Conservation (phyloP, 2,113 vertebrate genomes). For the Pampusana beccarii region DNA sequence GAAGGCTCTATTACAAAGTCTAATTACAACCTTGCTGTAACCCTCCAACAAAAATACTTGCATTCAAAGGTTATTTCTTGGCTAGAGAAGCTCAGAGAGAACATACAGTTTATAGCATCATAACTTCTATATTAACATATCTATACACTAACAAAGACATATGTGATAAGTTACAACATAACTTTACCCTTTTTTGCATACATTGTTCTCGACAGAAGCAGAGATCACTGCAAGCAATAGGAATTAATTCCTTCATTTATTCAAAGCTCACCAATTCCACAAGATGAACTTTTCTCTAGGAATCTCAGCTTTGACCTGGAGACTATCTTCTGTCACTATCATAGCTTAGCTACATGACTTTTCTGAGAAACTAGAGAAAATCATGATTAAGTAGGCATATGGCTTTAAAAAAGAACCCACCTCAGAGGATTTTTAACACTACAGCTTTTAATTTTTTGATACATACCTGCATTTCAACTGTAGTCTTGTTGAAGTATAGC, state of each 20-base stretch:
- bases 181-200: not conserved
- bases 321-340: not conserved
- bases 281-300: not conserved
- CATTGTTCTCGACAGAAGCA: not conserved
- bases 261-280: not conserved
- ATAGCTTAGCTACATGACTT: not conserved
- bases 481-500: not conserved
- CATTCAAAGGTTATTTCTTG: not conserved
- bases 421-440: not conserved
- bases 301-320: not conserved
- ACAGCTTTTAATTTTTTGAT: not conserved
- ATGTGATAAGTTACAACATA: not conserved
- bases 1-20: not conserved
- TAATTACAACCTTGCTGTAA: not conserved
- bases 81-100: not conserved
- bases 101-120: not conserved
- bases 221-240: not conserved
- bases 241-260: not conserved
- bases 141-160: not conserved
- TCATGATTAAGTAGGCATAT: accelerated
- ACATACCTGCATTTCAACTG: not conserved
- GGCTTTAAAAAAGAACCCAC: not conserved
- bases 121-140: not conserved
- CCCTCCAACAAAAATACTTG: not conserved
- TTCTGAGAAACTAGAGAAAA: not conserved